Percentiles rank a stretch among this genome's conserved stretches.
Conservation (phyloP, 2,113 vertebrate genomes). For the Neogobius melanostomus region DNA sequence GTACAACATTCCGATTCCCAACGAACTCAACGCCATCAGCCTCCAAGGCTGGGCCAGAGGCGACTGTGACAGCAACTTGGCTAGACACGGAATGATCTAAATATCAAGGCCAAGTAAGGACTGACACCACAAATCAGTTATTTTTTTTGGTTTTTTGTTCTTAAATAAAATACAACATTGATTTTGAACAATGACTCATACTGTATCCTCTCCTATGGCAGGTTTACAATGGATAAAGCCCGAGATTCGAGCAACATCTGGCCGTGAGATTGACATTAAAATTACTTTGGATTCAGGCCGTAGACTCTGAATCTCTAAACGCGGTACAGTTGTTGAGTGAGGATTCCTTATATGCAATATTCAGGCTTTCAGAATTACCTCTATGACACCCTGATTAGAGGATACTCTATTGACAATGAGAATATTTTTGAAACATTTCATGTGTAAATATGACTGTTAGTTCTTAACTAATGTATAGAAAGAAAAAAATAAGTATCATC, state of each 20-base stretch:
- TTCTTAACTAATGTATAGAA: too few species aligned
- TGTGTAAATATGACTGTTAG: too few species aligned
- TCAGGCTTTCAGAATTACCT: too few species aligned
- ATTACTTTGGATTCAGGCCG: constrained; percentile 62
- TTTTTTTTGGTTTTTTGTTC: too few species aligned
- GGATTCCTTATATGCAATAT: not conserved
- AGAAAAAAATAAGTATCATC: too few species aligned
- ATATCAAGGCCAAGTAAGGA: constrained; percentile 23
- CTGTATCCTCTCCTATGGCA: not conserved
- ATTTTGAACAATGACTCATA: not conserved
- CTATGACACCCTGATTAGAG: too few species aligned
- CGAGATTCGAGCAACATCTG: constrained; percentile 56
- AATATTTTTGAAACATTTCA: too few species aligned
- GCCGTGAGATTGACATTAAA: constrained; percentile 57
- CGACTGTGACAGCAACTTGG: not conserved
- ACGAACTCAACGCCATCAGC: not conserved
- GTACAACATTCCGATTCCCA: constrained; percentile 22
- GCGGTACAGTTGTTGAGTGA: not conserved
- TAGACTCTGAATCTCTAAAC: constrained; percentile 30
- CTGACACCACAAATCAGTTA: too few species aligned
- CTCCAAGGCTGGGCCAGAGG: constrained; percentile 11
- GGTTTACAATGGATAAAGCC: constrained; percentile 11
- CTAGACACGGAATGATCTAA: constrained; percentile 14
- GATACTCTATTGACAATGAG: too few species aligned
- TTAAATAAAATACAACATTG: not conserved